A percentile compares a stretch with the other conserved stretches of the same genome.
These are phyloP conservation scores for Crocuta crocuta DNA, from an alignment of 2,113 vertebrate genomes.

Conservation along the genomic window DNA sequence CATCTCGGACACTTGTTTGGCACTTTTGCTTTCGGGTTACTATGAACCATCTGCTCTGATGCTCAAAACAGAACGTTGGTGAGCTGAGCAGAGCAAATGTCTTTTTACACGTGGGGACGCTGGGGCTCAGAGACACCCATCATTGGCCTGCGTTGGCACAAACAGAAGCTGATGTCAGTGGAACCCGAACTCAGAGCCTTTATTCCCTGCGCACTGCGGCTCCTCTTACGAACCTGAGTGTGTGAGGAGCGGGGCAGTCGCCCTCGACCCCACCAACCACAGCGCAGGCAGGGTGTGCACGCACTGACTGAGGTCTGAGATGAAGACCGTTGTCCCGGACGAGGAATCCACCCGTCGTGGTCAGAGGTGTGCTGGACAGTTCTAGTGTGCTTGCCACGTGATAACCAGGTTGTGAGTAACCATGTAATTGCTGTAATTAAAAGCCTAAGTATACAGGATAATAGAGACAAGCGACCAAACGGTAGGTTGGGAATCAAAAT, in stretches of 20 bases:
- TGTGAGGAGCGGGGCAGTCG: neutral
- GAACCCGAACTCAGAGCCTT: neutral
- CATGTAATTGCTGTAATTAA: neutral
- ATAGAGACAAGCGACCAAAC: neutral
- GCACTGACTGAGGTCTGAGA: neutral
- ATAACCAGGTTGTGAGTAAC: neutral
- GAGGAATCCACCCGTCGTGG: neutral
- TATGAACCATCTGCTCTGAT: neutral
- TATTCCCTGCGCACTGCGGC: neutral
- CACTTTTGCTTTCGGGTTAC: neutral
- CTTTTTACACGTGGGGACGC: neutral
- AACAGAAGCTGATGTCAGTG: neutral
- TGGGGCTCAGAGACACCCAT: neutral
- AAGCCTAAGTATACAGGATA: neutral
- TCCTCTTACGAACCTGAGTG: neutral
- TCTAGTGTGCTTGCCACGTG: neutral
- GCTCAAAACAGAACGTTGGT: neutral
- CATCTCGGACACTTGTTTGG: neutral
- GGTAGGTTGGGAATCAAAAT: neutral
- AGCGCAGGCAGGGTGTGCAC: fast-evolving
- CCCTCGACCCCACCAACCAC: neutral
- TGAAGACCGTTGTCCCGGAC: neutral
- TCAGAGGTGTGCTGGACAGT: neutral
- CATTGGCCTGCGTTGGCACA: neutral
- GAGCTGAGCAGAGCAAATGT: neutral